These are phyloP conservation scores for Xestia c-nigrum DNA, from an alignment of 2,888 invertebrate genomes.

Conservation along the genomic window DNA sequence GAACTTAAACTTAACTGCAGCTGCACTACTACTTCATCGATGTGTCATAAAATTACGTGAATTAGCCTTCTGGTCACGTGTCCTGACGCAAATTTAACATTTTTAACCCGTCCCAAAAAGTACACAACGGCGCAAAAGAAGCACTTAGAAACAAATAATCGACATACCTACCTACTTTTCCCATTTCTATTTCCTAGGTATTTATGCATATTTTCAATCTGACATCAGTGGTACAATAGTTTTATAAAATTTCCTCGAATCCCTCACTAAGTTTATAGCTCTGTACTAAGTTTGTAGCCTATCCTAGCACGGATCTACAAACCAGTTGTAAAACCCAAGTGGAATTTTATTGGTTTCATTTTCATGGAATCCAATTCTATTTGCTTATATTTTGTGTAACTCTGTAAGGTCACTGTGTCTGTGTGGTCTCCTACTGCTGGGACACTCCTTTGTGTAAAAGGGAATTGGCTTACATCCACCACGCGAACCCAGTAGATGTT, in stretches of 20 bases:
- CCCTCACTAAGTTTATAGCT: constrained; percentile 51
- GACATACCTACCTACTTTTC: neutral
- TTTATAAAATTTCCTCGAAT: constrained; percentile 41
- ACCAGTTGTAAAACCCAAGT: constrained; percentile 59
- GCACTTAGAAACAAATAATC: neutral
- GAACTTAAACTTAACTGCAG: too few species aligned
- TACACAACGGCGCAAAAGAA: too few species aligned
- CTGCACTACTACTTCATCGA: too few species aligned
- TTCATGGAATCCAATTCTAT: constrained; percentile 21
- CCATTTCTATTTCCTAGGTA: neutral
- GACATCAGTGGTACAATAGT: constrained; percentile 39
- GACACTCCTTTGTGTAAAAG: neutral
- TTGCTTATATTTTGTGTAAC: neutral
- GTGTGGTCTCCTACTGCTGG: too few species aligned
- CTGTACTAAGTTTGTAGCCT: constrained; percentile 41
- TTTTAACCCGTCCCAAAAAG: too few species aligned
- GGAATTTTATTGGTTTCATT: constrained; percentile 48
- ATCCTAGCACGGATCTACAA: constrained; percentile 55
- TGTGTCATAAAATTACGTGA: too few species aligned
- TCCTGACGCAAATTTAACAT: too few species aligned
- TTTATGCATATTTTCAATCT: constrained; percentile 1
- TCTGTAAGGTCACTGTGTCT: neutral
- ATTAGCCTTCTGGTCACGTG: too few species aligned
- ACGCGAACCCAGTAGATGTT: neutral
- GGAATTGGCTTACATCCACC: neutral